A percentile compares a stretch with the other conserved stretches of the same genome.
phyloP scores from a whole-genome alignment of 2,113 vertebrate species.

The Odobenus rosmarus region DNA sequence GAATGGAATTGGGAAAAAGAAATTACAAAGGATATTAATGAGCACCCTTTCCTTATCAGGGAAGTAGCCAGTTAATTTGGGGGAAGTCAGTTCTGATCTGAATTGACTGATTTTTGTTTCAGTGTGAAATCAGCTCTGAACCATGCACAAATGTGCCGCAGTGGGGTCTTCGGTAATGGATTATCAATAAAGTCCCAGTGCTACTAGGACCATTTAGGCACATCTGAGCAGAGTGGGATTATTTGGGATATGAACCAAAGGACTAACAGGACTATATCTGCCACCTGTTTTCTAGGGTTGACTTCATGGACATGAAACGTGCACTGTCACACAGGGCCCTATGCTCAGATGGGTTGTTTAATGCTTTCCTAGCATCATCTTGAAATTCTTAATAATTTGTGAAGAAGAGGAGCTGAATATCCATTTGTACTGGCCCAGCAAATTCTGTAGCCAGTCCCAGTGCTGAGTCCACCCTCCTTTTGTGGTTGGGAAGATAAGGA shows the following conservation, averaged over 20 bases:
- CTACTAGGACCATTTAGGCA: background rate
- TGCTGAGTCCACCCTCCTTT: background rate
- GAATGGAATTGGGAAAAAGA: background rate
- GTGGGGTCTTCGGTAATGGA: background rate
- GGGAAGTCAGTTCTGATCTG: background rate
- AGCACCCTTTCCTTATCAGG: background rate
- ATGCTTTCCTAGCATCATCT: background rate
- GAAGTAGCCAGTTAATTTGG: background rate
- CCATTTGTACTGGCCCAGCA: background rate
- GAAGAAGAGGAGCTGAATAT: background rate
- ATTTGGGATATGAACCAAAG: background rate
- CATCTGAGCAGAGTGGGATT: background rate
- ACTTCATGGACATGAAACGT: background rate
- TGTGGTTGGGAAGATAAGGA: background rate
- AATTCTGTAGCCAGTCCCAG: background rate
- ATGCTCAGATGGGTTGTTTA: background rate
- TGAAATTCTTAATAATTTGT: background rate
- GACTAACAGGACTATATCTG: background rate
- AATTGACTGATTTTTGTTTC: constrained; percentile 10
- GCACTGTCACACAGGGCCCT: accelerated
- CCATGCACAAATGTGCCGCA: background rate
- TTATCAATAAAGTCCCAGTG: background rate
- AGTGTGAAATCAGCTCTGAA: background rate
- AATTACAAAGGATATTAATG: background rate
- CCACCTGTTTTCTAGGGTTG: background rate